Base-by-base conservation (phyloP, 2,113 vertebrate species). In the Pagrus major region DNA sequence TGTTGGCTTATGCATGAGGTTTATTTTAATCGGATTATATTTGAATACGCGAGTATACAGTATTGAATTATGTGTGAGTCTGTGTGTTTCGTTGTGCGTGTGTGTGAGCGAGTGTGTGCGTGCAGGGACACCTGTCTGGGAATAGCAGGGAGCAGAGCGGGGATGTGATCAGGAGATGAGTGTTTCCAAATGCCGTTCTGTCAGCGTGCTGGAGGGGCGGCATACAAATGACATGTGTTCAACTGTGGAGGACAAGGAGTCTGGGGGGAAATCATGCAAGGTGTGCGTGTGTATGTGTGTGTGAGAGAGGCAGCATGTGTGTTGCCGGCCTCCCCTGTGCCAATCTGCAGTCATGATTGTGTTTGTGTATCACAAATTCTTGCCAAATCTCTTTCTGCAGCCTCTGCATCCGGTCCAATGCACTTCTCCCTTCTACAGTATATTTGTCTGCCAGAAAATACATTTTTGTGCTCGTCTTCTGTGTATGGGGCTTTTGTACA, bases 181-280 rank as follows among this genome's bases (percentile, higher is more conserved):
- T 76, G 84, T 88, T 90, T 92, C 84, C 81, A 90, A 92, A 90
- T 86, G 88, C 52, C 76, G 18, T 73, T 77, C 74, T 91, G 84
- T 92, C 91, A 63, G 71, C 11, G 47, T 9, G 86, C 80, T 81
- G 73, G 71, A 86, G 67, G 81, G 79, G 78, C 69, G 77, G 86
- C 86, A 81, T 81, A 74, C 86, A 84, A 81, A 90, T 78, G 85
- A 87, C 86, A 88, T 54, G 85, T 88, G 86, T 86, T 91, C 65
- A 37, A 74, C 84, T 71, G 83, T 21, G 60, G 87, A 84, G 84
- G 89, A 90, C 88, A 88, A 66, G 78, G 18, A 79, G 84, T 86
- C 92, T 83, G 59, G 33, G 9, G 90, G 89, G 91, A 90, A 93
- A 91, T 93, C 86, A 91, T 41, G 23, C 3, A n/a, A 39, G 58